Base-by-base conservation (phyloP, 1,140 invertebrate species). In the Saccostrea glomerata region DNA sequence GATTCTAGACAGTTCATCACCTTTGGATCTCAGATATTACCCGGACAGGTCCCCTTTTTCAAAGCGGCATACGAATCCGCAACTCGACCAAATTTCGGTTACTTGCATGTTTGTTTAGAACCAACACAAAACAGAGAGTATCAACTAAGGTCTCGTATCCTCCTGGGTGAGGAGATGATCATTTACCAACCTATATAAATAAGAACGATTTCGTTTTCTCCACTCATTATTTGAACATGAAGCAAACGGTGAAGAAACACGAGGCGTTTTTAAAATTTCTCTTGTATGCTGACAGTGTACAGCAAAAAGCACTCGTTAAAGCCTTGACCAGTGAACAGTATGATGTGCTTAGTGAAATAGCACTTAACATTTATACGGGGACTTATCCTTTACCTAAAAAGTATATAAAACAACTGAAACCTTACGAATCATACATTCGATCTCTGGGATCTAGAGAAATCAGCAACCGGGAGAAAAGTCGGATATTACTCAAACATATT, bases 1-100 rank as follows among this genome's bases (percentile, higher is more conserved):
- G 82, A 88, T 77, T 25, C 56, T 47, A 1, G 47, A 47, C 47
- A 47, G 47, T 0, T 47, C 30, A 56, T 56, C 7, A 84, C 58
- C n/a, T 88, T 88, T 30, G 87, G 77, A 25, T 88, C 87, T n/a
- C 87, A 88, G 56, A 85, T 85, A n/a, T 36, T 88, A 73, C 82
- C 82, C 36, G 87, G 83, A 17, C 63, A 82, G 36, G 47, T 70
- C 40, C 56, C 30, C 30, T 88, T 66, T 82, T 88, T 85, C 23
- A 84, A 55, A 25, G 82, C 82, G 23, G 58, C 87, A 66, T 85
- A 66, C 40, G 60, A 88, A 66, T 56, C 58, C n/a, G 87, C 87
- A 20, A 84, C 82, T 15, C 56, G 82, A 58, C 25, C n/a, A 54
- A 47, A 60, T 40, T 84, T n/a, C 73, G 47, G 63, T 9, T 85